Percentiles rank a stretch among this genome's conserved stretches.
Evolutionary conservation across 64 coral and sea anemone genomes (phyloP).

Genomic region (Montipora foliosa): DNA sequence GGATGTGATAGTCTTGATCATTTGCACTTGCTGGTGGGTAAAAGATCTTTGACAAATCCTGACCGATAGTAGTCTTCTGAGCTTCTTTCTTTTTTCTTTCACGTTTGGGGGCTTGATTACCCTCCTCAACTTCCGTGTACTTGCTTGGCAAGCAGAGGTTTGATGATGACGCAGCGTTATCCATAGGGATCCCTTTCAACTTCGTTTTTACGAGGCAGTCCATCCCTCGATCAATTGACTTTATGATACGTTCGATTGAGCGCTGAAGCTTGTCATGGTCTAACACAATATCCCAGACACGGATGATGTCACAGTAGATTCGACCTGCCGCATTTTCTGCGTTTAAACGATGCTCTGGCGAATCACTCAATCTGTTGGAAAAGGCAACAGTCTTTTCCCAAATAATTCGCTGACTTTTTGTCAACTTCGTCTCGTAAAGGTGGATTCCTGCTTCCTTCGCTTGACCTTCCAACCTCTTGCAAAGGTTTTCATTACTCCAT

Average conservation of each 20-base stretch:
- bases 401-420: conserved; percentile 57
- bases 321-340: conserved; percentile 37
- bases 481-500: conserved; percentile 54
- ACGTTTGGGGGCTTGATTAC: background rate
- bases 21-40: conserved; percentile 89
- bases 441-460: conserved; percentile 42
- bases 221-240: conserved; percentile 85
- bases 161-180: background rate
- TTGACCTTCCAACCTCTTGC: conserved; percentile 53
- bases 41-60: conserved; percentile 45
- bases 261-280: conserved; percentile 78
- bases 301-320: conserved; percentile 93
- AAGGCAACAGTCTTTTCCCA: conserved; percentile 79
- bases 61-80: background rate
- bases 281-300: conserved; percentile 93
- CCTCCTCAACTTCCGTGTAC: conserved; percentile 61
- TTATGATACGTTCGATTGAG: conserved; percentile 81
- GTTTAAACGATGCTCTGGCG: conserved; percentile 37
- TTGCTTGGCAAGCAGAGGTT: conserved; percentile 69
- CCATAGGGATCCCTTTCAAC: conserved; percentile 68
- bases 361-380: conserved; percentile 62
- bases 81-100: too few relatives aligned
- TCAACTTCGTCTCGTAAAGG: conserved; percentile 50
- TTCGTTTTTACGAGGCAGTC: conserved; percentile 87
- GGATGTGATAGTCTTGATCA: conserved; percentile 91